phyloP scores from a whole-genome alignment of 1,140 invertebrate species.

The Phortica variegata region DNA sequence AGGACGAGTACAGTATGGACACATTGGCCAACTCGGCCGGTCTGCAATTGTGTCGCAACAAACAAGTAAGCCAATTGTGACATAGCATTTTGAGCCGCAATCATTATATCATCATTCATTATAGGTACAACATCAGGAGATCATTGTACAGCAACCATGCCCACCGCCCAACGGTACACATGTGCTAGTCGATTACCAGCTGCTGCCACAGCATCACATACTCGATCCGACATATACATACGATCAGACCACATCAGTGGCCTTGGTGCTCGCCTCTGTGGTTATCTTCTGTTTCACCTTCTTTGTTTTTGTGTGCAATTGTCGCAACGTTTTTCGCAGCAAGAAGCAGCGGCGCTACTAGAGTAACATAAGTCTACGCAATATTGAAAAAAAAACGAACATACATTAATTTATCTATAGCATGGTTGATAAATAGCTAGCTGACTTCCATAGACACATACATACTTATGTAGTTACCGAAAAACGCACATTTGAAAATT shows the following conservation, averaged over 20 bases:
- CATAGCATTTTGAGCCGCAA: conserved; percentile 15
- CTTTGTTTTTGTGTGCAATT: conserved; percentile 63
- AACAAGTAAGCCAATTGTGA: conserved; percentile 59
- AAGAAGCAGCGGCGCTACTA: conserved; percentile 38
- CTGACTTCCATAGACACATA: conserved; percentile 23
- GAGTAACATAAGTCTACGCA: conserved; percentile 3
- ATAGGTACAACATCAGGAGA: conserved; percentile 76
- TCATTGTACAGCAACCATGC: conserved; percentile 77
- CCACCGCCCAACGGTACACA: conserved; percentile 75
- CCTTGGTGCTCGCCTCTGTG: conserved; percentile 63
- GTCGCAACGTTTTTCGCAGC: conserved; percentile 56
- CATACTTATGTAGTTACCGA: too few species aligned
- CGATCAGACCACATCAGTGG: conserved; percentile 62
- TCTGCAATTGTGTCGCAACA: conserved; percentile 65
- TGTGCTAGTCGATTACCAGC: conserved; percentile 65
- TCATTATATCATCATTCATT: conserved; percentile 12
- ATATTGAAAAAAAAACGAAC: conserved; percentile 4
- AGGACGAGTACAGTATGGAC: conserved; percentile 66
- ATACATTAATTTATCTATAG: conserved; percentile 34
- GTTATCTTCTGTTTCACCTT: conserved; percentile 63
- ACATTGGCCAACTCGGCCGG: conserved; percentile 62
- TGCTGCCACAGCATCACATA: conserved; percentile 58
- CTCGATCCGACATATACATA: conserved; percentile 53
- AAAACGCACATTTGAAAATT: conserved; percentile 18
- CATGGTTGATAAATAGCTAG: not conserved